Base-by-base conservation (phyloP, 2,888 invertebrate species). In the Lymantria dispar region DNA sequence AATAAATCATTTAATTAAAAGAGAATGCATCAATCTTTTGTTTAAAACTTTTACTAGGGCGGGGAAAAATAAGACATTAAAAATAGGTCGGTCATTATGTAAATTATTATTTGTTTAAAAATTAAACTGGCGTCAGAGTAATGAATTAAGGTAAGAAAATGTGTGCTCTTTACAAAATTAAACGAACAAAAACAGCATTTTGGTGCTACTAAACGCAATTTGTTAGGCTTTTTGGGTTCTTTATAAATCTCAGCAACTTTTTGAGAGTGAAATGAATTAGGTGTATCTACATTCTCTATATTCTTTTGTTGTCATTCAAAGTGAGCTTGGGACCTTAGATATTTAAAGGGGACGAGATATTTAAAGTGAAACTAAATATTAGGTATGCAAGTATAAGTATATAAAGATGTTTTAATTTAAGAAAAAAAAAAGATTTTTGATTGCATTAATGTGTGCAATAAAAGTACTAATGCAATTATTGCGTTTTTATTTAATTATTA, bases 21-120 rank as follows among this genome's bases (percentile, higher is more conserved):
- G 77, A 74, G 73, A 76, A 86, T 83, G 81, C 86, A 87, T 87
- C 87, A 86, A 87, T 87, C 86, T 87, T 84, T 87, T 87, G 87
- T 86, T 80, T 85, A 76, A 74, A 67, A 72, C 54, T 67, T 69
- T 70, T 74, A 72, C 71, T 65, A 63, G 62, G 75, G 70, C 72
- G 62, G 72, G 72, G 74, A 82, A 42, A 85, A 85, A 86, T 85
- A 88, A 85, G 82, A 75, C 76, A 50, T 75, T 84, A 86, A 83
- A 86, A 86, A 88, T 87, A 80, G 74, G 71, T 66, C 48, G 67
- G 56, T 80, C 77, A 85, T 87, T 86, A 86, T 76, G 78, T 67
- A 81, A 85, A 88, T 87, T 78, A 79, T 85, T 80, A 84, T 88
- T 87, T 86, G 81, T 84, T 80, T 80, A 70, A 74, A 80, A 84